Base-by-base conservation (phyloP, 35 echinoderm and acorn worm species). In the Amphiura filiformis region DNA sequence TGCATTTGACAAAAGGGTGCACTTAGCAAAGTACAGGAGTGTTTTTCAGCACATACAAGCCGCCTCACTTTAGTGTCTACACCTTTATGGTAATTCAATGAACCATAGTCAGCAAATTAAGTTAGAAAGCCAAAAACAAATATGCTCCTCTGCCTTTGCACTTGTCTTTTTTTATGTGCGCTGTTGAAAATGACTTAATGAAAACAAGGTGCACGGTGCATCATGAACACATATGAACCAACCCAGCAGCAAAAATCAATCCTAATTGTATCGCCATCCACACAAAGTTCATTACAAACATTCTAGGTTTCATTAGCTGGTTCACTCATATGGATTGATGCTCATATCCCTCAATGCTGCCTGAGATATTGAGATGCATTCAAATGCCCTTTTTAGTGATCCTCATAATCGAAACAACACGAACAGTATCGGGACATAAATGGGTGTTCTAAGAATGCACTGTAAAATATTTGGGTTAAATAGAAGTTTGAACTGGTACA, bases 11-110 rank as follows among this genome's bases (percentile, higher is more conserved):
- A 30, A 70, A 23, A 18, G 26, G 26, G 28, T 7, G 44, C 20
- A 11, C 7, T 70, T 70, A 47, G 5, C 7, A 70, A 70, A 70
- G 61, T 70, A 30, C 61, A 70, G 7, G 20, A 70, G 11, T 70
- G 61, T 70, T 30, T 70, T n/a, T 26, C 61, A 13, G 17, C 26
- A 18, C 7, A 70, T 30, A 70, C 44, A 52, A 52, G 20, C 61
- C 61, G 61, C 15, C 61, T 18, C 26, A 30, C 26, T n/a, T 52
- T 70, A 5, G 26, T 70, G 61, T 15, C 61, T 70, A 70, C 61
- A n/a, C 61, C 44, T 70, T 70, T 70, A 70, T 70, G 61, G 61
- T 70, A 70, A 70, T 70, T 70, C 61, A 70, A 70, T 70, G 61
- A 70, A 70, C 61, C 61, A 70, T 70, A 70, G 61, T 26, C 28